These are phyloP conservation scores for Plestiodon gilberti DNA, from an alignment of 2,113 vertebrate genomes.

Conservation along the genomic window DNA sequence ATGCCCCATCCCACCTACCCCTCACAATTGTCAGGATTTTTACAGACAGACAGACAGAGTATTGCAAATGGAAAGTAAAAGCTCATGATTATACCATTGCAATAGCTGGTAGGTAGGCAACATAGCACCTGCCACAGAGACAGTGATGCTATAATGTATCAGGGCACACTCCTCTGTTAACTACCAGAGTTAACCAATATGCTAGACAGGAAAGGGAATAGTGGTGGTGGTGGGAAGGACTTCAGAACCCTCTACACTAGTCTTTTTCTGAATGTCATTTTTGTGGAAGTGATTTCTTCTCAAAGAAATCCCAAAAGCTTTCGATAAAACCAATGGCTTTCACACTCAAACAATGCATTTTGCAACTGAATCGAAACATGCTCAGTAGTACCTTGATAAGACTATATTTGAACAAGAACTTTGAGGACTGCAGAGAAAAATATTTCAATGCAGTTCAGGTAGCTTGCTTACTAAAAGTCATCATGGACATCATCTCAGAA, in stretches of 20 bases:
- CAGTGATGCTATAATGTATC: conserved; percentile 16
- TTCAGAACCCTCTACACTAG: not conserved
- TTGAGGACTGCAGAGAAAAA: conserved; percentile 24
- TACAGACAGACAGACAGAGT: not conserved
- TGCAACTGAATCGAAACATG: not conserved
- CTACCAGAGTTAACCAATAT: not conserved
- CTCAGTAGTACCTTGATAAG: not conserved
- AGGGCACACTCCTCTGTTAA: not conserved
- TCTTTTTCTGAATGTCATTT: conserved; percentile 14
- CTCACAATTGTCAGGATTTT: not conserved
- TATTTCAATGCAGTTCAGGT: conserved; percentile 36
- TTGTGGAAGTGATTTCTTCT: conserved; percentile 31
- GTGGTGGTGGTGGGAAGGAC: not conserved
- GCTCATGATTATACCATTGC: not conserved
- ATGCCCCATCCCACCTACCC: not conserved
- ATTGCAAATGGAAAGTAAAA: not conserved
- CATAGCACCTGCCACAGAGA: conserved; percentile 29
- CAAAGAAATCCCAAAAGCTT: conserved; percentile 47
- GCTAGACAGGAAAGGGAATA: not conserved
- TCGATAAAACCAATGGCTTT: not conserved
- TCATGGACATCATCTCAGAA: conserved; percentile 28
- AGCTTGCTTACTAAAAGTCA: conserved; percentile 35
- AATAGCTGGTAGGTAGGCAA: not conserved
- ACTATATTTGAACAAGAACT: not conserved
- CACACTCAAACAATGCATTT: not conserved